Base-by-base conservation (phyloP, 2,797 vertebrate genomes). In the Pseudochromis fuscus region DNA sequence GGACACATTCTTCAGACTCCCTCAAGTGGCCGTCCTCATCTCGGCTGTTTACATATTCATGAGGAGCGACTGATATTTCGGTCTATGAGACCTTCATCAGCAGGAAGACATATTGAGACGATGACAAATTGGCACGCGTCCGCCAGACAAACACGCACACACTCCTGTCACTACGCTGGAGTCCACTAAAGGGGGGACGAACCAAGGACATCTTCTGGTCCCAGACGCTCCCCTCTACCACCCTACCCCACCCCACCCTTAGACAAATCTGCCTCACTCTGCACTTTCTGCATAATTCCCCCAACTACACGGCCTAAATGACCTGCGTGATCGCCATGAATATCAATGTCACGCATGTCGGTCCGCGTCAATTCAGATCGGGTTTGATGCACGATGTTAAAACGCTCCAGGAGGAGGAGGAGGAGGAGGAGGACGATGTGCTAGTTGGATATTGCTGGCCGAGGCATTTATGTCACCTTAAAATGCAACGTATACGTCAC, bases 321-420 rank as follows among this genome's bases (percentile, higher is more conserved):
- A 91, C 87, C 86, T 53, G 67, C 58, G 61, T 84, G 88, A 83
- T 88, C 68, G n/a, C 67, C 86, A 79, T 90, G 87, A 91, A 93
- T 91, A 89, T 91, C 91, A 90, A 88, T 89, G 87, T 87, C 80
- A 84, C 18, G 58, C 69, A 2, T 66, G 79, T 86, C 66, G 18
- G 57, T 40, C 60, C 9, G 55, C 61, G 33, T 89, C 85, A 76
- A 40, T 73, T 78, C 33, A n/a, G 38, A 28, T 40, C 3, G 10
- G 45, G 67, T 49, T 75, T 86, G 82, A 87, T 85, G 78, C 84
- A 67, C 4, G 38, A 30, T 3, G 3, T 80, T 64, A 64, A 68
- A 79, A 75, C 21, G 38, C 59, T 65, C 19, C 45, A 24, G 19
- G 23, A 1, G 23, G 56, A 49, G 38, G 23, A 50, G 27, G 49